Evolutionary conservation across 92 coral and sea anemone species (phyloP).

Genomic region (Heteractis magnifica): DNA sequence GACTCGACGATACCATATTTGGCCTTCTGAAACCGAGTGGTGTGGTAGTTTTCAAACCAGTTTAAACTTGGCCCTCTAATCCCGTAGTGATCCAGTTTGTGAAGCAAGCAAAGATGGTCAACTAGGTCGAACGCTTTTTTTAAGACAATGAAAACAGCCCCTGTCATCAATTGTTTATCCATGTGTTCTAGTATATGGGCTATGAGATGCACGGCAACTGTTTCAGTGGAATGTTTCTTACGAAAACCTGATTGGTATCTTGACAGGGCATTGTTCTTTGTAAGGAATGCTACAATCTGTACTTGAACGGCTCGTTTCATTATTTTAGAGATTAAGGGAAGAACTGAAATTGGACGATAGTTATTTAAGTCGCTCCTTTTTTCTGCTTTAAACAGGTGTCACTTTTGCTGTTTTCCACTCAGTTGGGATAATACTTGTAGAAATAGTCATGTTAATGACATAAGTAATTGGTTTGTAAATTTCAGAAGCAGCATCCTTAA

Average conservation of each 20-base stretch:
- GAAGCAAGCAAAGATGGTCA: conserved; percentile 13
- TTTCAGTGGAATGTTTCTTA: conserved; percentile 30
- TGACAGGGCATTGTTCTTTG: conserved; percentile 24
- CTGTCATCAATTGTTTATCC: not conserved
- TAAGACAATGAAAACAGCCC: not conserved
- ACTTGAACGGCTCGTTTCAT: conserved; percentile 28
- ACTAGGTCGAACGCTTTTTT: conserved; percentile 7
- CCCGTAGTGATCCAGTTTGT: conserved; percentile 36
- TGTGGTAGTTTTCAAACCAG: too few species aligned
- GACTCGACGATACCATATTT: conserved; percentile 16
- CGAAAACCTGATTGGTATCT: conserved; percentile 37
- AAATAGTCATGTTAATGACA: not conserved
- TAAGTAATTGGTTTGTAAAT: not conserved
- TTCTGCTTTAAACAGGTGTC: too few species aligned
- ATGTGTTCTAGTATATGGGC: not conserved
- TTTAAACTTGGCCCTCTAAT: conserved; percentile 7
- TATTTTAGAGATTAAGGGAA: conserved; percentile 15
- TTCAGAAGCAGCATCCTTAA: not conserved
- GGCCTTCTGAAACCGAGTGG: conserved; percentile 4
- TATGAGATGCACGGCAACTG: not conserved
- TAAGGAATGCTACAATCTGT: conserved; percentile 27
- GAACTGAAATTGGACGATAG: not conserved
- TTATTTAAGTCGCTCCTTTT: too few species aligned
- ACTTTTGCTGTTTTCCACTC: not conserved
- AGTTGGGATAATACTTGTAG: not conserved